These are phyloP conservation scores for Tiliqua scincoides DNA, from an alignment of 2,113 vertebrate species.

Conservation along the genomic window DNA sequence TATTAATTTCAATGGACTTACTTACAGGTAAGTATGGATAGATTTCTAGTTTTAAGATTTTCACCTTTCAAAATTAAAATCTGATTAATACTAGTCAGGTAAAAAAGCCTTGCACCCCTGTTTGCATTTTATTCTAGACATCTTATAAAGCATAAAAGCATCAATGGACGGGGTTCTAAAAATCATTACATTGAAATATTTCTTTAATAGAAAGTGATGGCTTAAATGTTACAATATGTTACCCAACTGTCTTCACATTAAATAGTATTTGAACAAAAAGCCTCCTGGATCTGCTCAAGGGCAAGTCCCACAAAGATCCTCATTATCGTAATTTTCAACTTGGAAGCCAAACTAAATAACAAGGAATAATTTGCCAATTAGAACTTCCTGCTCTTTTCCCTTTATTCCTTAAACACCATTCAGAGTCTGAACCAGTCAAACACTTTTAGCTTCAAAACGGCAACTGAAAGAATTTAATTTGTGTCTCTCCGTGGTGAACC, in stretches of 20 bases:
- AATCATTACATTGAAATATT: slow-evolving; percentile 82
- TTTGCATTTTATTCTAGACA: slow-evolving; percentile 61
- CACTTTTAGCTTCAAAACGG: slow-evolving; percentile 83
- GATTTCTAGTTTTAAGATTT: not conserved
- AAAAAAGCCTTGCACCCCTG: slow-evolving; percentile 67
- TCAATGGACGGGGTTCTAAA: slow-evolving; percentile 78
- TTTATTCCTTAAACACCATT: slow-evolving; percentile 84
- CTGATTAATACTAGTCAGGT: slow-evolving; percentile 52
- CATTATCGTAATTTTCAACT: slow-evolving; percentile 88
- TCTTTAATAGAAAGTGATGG: slow-evolving; percentile 84
- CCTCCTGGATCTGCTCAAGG: slow-evolving; percentile 77
- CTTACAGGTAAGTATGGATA: too few relatives aligned
- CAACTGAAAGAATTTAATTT: slow-evolving; percentile 81
- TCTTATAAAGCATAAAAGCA: slow-evolving; percentile 74
- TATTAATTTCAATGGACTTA: too few relatives aligned
- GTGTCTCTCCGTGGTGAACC: slow-evolving; percentile 74
- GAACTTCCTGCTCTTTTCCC: slow-evolving; percentile 84
- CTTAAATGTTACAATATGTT: slow-evolving; percentile 85
- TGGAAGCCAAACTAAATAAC: slow-evolving; percentile 89
- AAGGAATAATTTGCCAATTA: slow-evolving; percentile 91
- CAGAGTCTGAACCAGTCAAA: slow-evolving; percentile 79
- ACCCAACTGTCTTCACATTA: slow-evolving; percentile 80
- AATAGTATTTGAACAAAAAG: slow-evolving; percentile 81
- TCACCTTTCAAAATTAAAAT: slow-evolving; percentile 2
- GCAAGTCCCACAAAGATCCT: slow-evolving; percentile 83